Base-by-base conservation (phyloP, 2,888 invertebrate species). In the Drosophila borborema region DNA sequence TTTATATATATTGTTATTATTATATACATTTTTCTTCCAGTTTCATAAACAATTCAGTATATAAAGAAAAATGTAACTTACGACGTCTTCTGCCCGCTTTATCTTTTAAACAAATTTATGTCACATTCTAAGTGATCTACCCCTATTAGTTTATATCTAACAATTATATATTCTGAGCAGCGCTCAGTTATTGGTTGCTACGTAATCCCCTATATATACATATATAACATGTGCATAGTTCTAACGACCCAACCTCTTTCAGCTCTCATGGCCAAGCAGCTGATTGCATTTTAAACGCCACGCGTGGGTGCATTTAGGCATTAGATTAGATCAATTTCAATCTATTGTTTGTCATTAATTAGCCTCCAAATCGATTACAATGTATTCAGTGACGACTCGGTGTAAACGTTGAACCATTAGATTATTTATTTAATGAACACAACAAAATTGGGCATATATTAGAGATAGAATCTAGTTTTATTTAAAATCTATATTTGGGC, bases 241-340 rank as follows among this genome's bases (percentile, higher is more conserved):
- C 43, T 38, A 60, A 36, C 38, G 10, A 51, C 41, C 38, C 49
- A 68, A 64, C 49, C 62, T 64, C 38, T 66, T 63, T 49, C 36
- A 66, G 46, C 59, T 60, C 54, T 46, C 54, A 55, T 45, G 65
- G 54, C 9, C 45, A 59, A 59, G 64, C 49, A 63, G 48, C 36
- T 58, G 45, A 79, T 54, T 80, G 72, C 76, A 77, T 77, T 72
- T 56, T 45, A 68, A 73, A 41, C 54, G 66, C 66, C 49, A 51
- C 70, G 71, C 74, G 83, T 74, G 82, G 68, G 82, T 48, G 68
- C 48, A 58, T 31, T 31, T 18, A 48, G n/a, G 36, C 45, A 66
- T 51, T 49, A 28, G 67, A 59, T 69, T 63, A 51, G 56, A 82
- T 80, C 62, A 36, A 66, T 43, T 20, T 49, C 31, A 9, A 67